Evolutionary conservation across 2,113 vertebrate genomes (phyloP), one percentile per base, ranked within the genome.

Genomic region (Catharus bicknelli): DNA sequence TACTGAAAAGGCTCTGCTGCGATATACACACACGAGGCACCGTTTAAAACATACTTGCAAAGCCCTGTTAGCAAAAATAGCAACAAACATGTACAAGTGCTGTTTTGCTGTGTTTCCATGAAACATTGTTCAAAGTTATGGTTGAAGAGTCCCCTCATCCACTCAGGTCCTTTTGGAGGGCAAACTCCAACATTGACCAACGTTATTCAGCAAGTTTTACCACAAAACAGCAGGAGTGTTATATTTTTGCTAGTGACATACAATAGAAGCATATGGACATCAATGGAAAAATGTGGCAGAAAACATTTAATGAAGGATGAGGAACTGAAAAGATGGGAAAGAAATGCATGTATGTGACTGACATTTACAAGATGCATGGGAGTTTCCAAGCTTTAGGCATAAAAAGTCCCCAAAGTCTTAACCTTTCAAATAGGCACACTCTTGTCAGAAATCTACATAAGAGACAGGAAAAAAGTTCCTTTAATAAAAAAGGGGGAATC

Each of bases 231-330:
- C 86, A 75, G 1, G 16, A 91, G 45, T 64, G 59, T 53, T 94
- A 91, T 88, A 95, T 93, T 97, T 97, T 86, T 88, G 95, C 88
- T 94, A 93, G 86, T 34, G 70, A 77, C 85, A 69, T 38, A 96
- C 59, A 54, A 42, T 51, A 90, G 92, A 82, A 96, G 82, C 88
- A 93, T 58, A 92, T 32, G 16, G 53, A 84, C 54, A 86, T 74
- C 62, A 25, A 27, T 34, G 77, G 54, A 87, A 95, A 91, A 94
- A 93, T 30, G 78, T 48, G 86, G 75, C 40, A 91, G 83, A 90
- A 91, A 72, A 66, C 25, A 54, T 26, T 82, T 82, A 79, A 89
- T 42, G 78, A 85, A 64, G 30, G 82, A 94, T 11, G 14, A 86
- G 51, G 74, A 92, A 89, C 69, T 81, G 50, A 79, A 95, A 86